Conservation (phyloP, 2,888 invertebrate genomes). For the Nomada hirtipes region DNA sequence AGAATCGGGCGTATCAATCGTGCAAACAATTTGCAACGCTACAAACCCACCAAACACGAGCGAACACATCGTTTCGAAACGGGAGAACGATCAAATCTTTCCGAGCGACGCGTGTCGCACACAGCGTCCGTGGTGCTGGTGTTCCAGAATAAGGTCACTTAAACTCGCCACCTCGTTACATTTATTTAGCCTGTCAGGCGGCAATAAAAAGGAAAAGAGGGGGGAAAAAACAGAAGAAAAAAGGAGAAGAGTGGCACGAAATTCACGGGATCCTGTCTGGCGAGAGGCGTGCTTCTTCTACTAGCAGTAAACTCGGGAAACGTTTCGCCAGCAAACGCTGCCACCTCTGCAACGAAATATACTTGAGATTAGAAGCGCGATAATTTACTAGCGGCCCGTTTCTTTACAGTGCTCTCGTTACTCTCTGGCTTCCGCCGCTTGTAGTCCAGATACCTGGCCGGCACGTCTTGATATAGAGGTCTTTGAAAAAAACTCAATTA, state of each 20-base stretch:
- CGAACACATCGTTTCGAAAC: too few species aligned
- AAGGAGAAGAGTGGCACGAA: neutral
- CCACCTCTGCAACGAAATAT: conserved; percentile 56
- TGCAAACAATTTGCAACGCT: neutral
- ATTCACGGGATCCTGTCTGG: conserved; percentile 12
- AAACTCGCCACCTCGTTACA: conserved; percentile 26
- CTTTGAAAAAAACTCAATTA: conserved; percentile 73
- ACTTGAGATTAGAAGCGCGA: conserved; percentile 67
- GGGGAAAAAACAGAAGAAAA: neutral
- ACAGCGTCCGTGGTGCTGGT: too few species aligned
- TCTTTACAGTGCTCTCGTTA: conserved; percentile 54
- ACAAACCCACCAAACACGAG: too few species aligned
- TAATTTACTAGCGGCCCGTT: conserved; percentile 65
- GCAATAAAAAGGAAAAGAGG: neutral
- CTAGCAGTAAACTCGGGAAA: conserved; percentile 25
- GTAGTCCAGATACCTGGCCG: conserved; percentile 35
- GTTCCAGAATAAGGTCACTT: conserved; percentile 3
- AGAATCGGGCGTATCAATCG: neutral
- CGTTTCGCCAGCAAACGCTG: conserved; percentile 21
- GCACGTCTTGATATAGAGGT: conserved; percentile 52
- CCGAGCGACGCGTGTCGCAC: too few species aligned
- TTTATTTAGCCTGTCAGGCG: conserved; percentile 20
- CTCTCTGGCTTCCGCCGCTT: conserved; percentile 47
- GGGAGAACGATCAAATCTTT: too few species aligned
- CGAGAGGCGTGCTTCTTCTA: conserved; percentile 22